Conservation (phyloP, 2,113 vertebrate species). For the Chaetorhynchus papuensis region DNA sequence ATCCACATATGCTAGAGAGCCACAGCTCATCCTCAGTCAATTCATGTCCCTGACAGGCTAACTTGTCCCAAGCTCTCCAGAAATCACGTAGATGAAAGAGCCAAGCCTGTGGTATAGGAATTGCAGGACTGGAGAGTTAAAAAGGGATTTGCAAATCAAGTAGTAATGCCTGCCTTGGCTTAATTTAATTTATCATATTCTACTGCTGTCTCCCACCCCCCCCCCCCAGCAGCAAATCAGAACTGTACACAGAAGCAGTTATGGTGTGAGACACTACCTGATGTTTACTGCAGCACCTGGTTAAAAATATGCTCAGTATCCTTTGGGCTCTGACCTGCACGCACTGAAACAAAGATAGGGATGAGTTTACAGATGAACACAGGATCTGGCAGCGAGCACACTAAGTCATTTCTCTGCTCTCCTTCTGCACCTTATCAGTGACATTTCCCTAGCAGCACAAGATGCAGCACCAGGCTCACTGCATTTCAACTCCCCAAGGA, state of each 20-base stretch:
- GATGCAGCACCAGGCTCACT: slow-evolving; percentile 62
- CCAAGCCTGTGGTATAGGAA: slow-evolving; percentile 31
- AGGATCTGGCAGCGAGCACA: slow-evolving; percentile 21
- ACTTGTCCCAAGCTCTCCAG: slow-evolving; percentile 46
- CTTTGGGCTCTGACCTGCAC: slow-evolving; percentile 51
- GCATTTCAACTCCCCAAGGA: slow-evolving; percentile 69
- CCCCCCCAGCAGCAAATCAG: not conserved
- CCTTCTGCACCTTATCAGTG: slow-evolving; percentile 72
- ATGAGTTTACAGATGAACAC: slow-evolving; percentile 54
- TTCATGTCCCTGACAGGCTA: slow-evolving; percentile 15
- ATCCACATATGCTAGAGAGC: slow-evolving; percentile 6
- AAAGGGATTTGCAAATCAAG: slow-evolving; percentile 54
- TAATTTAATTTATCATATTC: slow-evolving; percentile 25
- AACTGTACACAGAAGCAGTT: slow-evolving; percentile 1
- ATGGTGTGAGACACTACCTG: not conserved
- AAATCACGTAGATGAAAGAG: slow-evolving; percentile 57
- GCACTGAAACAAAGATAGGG: slow-evolving; percentile 59
- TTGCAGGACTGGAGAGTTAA: slow-evolving; percentile 37
- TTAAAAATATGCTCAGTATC: slow-evolving; percentile 43
- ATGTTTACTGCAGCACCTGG: slow-evolving; percentile 27
- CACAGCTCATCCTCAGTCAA: slow-evolving; percentile 42
- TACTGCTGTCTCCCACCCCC: not conserved
- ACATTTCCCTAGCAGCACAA: slow-evolving; percentile 68
- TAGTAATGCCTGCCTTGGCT: slow-evolving; percentile 39
- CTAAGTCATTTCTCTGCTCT: slow-evolving; percentile 59